Evolutionary conservation across 2,888 invertebrate genomes (phyloP), one percentile per base, ranked within the genome.

Genomic region (Eupeodes luniger): DNA sequence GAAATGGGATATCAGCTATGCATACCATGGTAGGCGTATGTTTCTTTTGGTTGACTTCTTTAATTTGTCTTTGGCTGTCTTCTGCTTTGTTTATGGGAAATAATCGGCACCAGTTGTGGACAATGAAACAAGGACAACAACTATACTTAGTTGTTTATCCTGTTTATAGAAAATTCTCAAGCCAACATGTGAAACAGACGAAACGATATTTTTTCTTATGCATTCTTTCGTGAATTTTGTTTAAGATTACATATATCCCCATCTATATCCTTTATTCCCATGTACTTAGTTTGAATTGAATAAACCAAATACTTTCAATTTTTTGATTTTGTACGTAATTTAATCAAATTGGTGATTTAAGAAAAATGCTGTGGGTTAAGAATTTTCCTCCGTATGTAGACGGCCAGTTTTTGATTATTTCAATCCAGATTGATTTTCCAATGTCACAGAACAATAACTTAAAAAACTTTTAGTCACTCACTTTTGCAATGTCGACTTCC

Each of bases 11-110:
- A 19, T 51, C 61, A 69, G 67, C 27, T 79, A 75, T 82, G 61
- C 80, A 72, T 59, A 53, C 59, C 61, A 72, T 66, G 72, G 72
- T 80, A 80, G 79, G 87, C 83, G 83, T 87, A 76, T 70, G 79
- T 67, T 80, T 83, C 72, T 83, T 79, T 80, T 76, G 47, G 69
- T 79, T 83, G 64, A 76, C 79, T 87, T 72, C 70, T 82, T 82
- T 74, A 78, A 69, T 86, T 82, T 82, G 70, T 81, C 67, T 77
- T 27, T 62, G 40, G 40, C 59, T 77, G 77, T 77, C 78, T 64
- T 70, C 75, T 80, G 57, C 47, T 85, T 75, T 85, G 81, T 76
- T 81, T 81, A 72, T 81, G 67, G 64, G 49, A 62, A 72, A 69
- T 49, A 80, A 76, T 61, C 64, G 61, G 67, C 79, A 74, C 27